phyloP scores from a whole-genome alignment of 2,888 invertebrate species.

The Calephelis perditalis region DNA sequence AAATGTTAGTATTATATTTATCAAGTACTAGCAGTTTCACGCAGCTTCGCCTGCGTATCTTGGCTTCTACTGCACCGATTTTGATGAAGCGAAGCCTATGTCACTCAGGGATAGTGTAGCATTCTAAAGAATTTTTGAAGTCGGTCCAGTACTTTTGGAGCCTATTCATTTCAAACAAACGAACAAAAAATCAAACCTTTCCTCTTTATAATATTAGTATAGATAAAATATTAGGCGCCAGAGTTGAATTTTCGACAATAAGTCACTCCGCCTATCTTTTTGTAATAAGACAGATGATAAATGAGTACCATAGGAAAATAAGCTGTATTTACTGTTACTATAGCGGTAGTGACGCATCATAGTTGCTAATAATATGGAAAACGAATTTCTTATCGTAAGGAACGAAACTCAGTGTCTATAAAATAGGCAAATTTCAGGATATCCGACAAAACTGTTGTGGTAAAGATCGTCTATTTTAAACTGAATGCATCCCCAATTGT shows the following conservation, averaged over 20 bases:
- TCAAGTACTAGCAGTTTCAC: no score
- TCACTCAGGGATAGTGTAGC: no score
- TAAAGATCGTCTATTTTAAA: no score
- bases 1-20: no score
- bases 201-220: not conserved
- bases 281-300: not conserved
- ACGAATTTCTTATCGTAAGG: not conserved
- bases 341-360: not conserved
- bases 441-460: not conserved
- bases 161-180: no score
- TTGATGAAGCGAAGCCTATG: no score
- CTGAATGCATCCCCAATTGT: no score
- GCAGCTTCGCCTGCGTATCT: no score
- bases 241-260: constrained; percentile 5
- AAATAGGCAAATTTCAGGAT: not conserved
- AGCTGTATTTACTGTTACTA: not conserved
- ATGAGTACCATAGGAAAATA: not conserved
- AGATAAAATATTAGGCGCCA: not conserved
- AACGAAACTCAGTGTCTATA: not conserved
- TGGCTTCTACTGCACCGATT: no score
- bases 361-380: not conserved
- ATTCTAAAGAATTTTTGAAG: no score
- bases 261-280: not conserved
- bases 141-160: no score
- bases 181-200: no score